Evolutionary conservation across 2,888 invertebrate genomes (phyloP).

Genomic region (Cenopis cana): DNA sequence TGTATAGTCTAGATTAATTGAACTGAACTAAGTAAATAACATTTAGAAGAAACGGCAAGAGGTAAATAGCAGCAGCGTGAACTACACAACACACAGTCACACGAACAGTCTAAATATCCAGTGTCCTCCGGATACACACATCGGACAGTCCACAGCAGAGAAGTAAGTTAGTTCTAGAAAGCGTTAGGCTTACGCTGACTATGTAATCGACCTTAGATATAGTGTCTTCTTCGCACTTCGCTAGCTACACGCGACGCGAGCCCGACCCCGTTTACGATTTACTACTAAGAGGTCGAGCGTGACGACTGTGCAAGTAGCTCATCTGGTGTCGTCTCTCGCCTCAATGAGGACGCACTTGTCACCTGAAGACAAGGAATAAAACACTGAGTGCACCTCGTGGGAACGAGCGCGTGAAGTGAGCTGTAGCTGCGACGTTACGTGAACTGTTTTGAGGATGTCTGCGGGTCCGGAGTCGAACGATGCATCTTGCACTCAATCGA

Average conservation of each 20-base stretch:
- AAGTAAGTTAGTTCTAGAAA: conserved; percentile 77
- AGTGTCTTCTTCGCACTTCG: conserved; percentile 84
- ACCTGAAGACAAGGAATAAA: conserved; percentile 90
- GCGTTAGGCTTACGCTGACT: conserved; percentile 85
- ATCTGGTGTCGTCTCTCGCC: conserved; percentile 88
- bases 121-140: conserved; percentile 83
- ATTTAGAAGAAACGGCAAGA: conserved; percentile 63
- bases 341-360: conserved; percentile 93
- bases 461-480: conserved; percentile 81
- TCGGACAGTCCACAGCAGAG: conserved; percentile 75
- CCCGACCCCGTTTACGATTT: conserved; percentile 78
- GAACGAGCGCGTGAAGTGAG: conserved; percentile 79
- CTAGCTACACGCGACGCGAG: conserved; percentile 80
- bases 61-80: conserved; percentile 74
- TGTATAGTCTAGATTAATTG: conserved; percentile 40
- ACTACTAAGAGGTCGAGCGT: conserved; percentile 77
- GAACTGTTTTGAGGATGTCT: conserved; percentile 79
- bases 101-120: conserved; percentile 78
- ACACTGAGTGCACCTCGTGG: conserved; percentile 82
- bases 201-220: conserved; percentile 82
- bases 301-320: conserved; percentile 82
- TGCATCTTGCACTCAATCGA: conserved; percentile 78
- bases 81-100: conserved; percentile 83
- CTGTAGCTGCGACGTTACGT: conserved; percentile 84
- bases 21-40: conserved; percentile 59